Conservation (phyloP, 2,888 invertebrate species). For the Aphidoletes aphidimyza region DNA sequence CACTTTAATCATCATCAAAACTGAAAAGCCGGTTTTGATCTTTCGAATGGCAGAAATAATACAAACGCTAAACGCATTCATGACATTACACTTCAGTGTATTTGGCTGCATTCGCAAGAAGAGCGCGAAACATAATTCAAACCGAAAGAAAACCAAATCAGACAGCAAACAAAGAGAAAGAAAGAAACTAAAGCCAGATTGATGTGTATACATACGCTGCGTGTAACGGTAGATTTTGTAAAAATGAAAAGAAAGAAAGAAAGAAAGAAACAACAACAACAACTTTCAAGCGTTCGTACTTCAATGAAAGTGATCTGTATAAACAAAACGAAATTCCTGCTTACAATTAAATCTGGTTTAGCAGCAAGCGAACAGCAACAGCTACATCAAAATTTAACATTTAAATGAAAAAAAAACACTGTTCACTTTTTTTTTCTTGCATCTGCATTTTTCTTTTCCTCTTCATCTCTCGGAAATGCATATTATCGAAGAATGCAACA, state of each 20-base stretch:
- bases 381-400: neutral
- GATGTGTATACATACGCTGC: neutral
- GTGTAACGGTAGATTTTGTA: conserved; percentile 24
- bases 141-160: neutral
- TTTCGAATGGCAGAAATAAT: neutral
- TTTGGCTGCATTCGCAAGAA: too few relatives aligned
- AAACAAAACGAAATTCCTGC: conserved; percentile 26
- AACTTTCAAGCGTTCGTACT: neutral
- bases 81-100: conserved; percentile 42
- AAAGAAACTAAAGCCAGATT: neutral
- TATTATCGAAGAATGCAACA: conserved; percentile 49
- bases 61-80: neutral
- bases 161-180: neutral
- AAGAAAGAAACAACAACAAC: too few relatives aligned
- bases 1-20: conserved; percentile 38
- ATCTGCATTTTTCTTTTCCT: conserved; percentile 30
- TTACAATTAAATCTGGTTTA: conserved; percentile 23
- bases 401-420: neutral
- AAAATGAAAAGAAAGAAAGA: neutral
- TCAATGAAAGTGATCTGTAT: conserved; percentile 42
- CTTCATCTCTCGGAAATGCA: conserved; percentile 36
- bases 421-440: neutral
- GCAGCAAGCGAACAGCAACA: neutral
- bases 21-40: neutral
- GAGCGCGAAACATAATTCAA: neutral